Evolutionary conservation across 2,888 invertebrate genomes (phyloP).

Genomic region (Neocrepidodera transversa): DNA sequence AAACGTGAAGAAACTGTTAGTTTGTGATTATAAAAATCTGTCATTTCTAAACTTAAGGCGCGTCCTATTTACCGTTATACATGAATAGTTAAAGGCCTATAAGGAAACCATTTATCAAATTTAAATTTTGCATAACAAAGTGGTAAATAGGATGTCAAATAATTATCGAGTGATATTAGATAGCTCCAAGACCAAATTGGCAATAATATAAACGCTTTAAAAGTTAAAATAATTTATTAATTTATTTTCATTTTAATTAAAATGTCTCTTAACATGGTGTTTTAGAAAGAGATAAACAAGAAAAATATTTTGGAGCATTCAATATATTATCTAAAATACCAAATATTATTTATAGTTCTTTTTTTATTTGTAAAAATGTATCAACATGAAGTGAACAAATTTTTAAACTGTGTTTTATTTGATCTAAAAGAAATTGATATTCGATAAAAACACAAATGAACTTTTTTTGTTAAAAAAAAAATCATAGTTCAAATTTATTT

Average conservation of each 20-base stretch:
- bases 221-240: conserved; percentile 26
- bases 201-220: conserved; percentile 24
- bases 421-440: too few relatives aligned
- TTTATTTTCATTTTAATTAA: conserved; percentile 11
- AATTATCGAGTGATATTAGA: conserved; percentile 24
- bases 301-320: conserved; percentile 13
- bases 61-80: background rate
- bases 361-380: conserved; percentile 10
- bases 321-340: conserved; percentile 23
- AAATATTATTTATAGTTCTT: conserved; percentile 27
- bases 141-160: background rate
- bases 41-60: background rate
- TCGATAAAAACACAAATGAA: too few relatives aligned
- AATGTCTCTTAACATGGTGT: conserved; percentile 11
- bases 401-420: conserved; percentile 16
- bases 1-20: conserved; percentile 3
- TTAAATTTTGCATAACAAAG: too few relatives aligned
- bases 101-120: too few relatives aligned
- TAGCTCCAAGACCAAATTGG: conserved; percentile 27
- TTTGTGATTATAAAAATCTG: conserved; percentile 1
- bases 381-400: conserved; percentile 17
- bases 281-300: conserved; percentile 2
- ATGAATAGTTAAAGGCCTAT: too few relatives aligned
- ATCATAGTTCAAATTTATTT: too few relatives aligned
- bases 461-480: too few relatives aligned